Evolutionary conservation across 2,113 vertebrate genomes (phyloP).

Genomic region (Garra rufa): DNA sequence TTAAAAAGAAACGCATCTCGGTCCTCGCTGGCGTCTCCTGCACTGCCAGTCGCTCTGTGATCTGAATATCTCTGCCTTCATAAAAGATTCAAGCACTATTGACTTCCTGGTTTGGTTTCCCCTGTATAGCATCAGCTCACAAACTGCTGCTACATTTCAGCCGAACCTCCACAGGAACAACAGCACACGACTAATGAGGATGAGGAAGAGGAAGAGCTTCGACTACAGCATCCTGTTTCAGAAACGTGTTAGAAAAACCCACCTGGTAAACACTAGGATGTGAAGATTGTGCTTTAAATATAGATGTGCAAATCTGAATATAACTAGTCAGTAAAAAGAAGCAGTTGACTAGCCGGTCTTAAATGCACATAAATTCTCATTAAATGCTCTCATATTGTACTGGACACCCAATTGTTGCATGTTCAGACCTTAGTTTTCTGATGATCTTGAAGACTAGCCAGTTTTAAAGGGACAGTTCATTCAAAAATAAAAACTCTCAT

Average conservation of each 20-base stretch:
- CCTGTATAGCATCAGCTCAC: constrained; percentile 67
- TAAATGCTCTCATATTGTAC: too few species aligned
- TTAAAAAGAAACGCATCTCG: constrained; percentile 61
- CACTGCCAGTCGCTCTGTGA: constrained; percentile 77
- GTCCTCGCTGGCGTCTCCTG: constrained; percentile 66
- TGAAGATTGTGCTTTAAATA: background rate
- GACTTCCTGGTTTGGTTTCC: constrained; percentile 77
- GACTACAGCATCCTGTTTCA: constrained; percentile 22
- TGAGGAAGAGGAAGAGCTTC: constrained; percentile 21
- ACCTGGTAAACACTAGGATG: background rate
- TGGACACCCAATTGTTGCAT: too few species aligned
- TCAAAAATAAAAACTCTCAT: background rate
- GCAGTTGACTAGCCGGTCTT: background rate
- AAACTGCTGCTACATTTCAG: constrained; percentile 66
- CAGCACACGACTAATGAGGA: constrained; percentile 50
- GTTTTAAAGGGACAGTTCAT: background rate
- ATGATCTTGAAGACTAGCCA: too few species aligned
- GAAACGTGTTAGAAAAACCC: background rate
- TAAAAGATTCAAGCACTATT: constrained; percentile 89
- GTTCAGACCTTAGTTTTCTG: too few species aligned
- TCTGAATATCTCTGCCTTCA: constrained; percentile 90
- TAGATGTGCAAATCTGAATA: background rate
- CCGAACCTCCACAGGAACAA: constrained; percentile 55
- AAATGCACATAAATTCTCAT: too few species aligned
- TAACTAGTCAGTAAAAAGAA: background rate